A percentile compares a stretch with the other conserved stretches of the same genome.
Evolutionary conservation across 2,888 invertebrate species (phyloP).

Genomic region (Caenorhabditis japonica): DNA sequence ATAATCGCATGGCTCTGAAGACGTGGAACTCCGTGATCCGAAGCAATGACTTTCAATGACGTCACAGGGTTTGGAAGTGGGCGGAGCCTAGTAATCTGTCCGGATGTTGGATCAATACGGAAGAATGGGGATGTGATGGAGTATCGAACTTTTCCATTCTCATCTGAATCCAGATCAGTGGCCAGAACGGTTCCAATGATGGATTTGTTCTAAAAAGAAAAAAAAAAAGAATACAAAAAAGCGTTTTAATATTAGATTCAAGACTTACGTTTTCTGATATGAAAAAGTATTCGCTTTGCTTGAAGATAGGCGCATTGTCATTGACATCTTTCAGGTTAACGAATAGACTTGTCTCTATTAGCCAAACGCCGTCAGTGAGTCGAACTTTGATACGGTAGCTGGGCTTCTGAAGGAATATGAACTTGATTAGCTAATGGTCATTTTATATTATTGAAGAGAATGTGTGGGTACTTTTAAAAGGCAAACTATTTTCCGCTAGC

Average conservation of each 20-base stretch:
- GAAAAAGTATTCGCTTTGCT: slow-evolving; percentile 35
- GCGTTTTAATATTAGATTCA: too few species aligned
- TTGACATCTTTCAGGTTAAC: slow-evolving; percentile 91
- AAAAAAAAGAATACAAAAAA: too few species aligned
- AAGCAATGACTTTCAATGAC: slow-evolving; percentile 13
- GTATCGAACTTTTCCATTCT: slow-evolving; percentile 29
- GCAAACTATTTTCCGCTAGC: too few species aligned
- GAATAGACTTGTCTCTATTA: slow-evolving; percentile 82
- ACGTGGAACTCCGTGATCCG: slow-evolving; percentile 35
- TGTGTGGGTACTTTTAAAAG: too few species aligned
- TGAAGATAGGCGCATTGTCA: slow-evolving; percentile 92
- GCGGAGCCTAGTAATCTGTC: slow-evolving; percentile 20
- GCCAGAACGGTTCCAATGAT: slow-evolving; percentile 15
- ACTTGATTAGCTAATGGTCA: too few species aligned
- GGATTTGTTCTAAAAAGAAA: slow-evolving; percentile 8
- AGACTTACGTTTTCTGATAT: slow-evolving; percentile 4
- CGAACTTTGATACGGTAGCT: slow-evolving; percentile 62
- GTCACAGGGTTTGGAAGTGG: slow-evolving; percentile 21
- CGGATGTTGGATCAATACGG: slow-evolving; percentile 13
- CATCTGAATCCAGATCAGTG: slow-evolving; percentile 20
- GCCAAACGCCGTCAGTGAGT: slow-evolving; percentile 64
- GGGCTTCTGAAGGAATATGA: slow-evolving; percentile 48
- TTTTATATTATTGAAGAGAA: slow-evolving; percentile 1
- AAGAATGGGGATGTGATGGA: slow-evolving; percentile 21
- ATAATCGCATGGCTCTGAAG: not conserved